phyloP scores from a whole-genome alignment of 2,797 vertebrate species.

The Enteromius thamalakanensis region DNA sequence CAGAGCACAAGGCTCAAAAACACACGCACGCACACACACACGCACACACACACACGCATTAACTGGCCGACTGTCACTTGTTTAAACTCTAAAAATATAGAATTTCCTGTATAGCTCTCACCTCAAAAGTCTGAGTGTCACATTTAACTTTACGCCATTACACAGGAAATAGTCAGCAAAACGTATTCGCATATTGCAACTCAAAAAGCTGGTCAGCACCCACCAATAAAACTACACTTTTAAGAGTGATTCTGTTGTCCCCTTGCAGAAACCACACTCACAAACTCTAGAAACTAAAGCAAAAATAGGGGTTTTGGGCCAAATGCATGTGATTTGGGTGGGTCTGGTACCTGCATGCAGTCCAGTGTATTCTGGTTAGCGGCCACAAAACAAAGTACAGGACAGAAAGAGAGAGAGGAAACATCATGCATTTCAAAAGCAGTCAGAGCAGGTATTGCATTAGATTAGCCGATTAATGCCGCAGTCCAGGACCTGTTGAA shows the following conservation, averaged over 20 bases:
- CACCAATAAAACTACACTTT: neutral
- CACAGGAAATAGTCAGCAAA: neutral
- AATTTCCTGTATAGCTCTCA: conserved; percentile 73
- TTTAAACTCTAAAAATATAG: conserved; percentile 62
- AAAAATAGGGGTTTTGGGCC: neutral
- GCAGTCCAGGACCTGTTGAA: conserved; percentile 59
- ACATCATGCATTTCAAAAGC: conserved; percentile 69
- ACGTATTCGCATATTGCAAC: neutral
- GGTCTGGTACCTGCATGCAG: conserved; percentile 94
- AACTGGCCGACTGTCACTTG: conserved; percentile 50
- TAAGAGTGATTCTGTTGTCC: neutral
- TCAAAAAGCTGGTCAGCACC: neutral
- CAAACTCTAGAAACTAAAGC: neutral
- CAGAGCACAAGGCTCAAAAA: conserved; percentile 60
- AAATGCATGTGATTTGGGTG: conserved; percentile 21
- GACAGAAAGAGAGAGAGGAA: conserved; percentile 53
- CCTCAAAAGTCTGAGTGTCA: conserved; percentile 26
- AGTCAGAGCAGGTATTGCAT: conserved; percentile 55
- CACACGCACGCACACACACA: conserved; percentile 39
- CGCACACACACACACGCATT: neutral
- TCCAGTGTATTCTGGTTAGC: conserved; percentile 92
- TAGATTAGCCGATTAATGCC: conserved; percentile 63
- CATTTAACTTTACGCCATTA: neutral
- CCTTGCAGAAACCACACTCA: neutral
- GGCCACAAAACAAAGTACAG: conserved; percentile 62